Base-by-base conservation (phyloP, 2,113 vertebrate genomes). In the Chroicocephalus ridibundus region DNA sequence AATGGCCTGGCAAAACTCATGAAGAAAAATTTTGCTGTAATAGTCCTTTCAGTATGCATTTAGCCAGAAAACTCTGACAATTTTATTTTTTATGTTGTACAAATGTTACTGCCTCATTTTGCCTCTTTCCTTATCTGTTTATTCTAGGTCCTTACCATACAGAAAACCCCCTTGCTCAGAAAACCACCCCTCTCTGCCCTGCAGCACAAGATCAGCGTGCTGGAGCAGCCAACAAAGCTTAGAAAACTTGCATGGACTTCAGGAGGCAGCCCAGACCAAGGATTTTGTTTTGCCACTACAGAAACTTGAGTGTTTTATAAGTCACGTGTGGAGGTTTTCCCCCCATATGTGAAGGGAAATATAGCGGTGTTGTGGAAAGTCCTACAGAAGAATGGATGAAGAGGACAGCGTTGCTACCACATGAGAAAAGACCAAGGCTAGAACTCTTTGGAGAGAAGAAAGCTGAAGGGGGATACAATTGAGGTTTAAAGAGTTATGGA, bases 401-500 rank as follows among this genome's bases (percentile, higher is more conserved):
- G 34, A 71, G 31, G 60, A 68, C 10, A 66, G n/a, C 0, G 0
- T 11, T 40, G 66, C 19, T 52, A 36, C 40, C 5, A 4, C 2
- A 15, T 4, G 22, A 78, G 24, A 22, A 42, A 84, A 79, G 32
- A 79, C 6, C 32, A 85, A 49, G 31, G 20, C 22, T 76, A 22
- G 38, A 88, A 85, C 4, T 36, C 68, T 75, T 31, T 7, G 17
- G 38, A 82, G 55, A 77, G 17, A 74, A 76, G 15, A 62, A 71
- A n/a, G 58, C 9, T 60, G 49, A 77, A 76, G 22, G 2, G 42
- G 29, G 9, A 17, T 15, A 60, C 2, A 29, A 18, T 3, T 24
- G n/a, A 69, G 10, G 13, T 9, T 51, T 47, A 32, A 68, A 46
- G 51, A 75, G 18, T 7, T 19, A 36, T 14, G 15, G 51, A 34